These are phyloP conservation scores for Heliothis subflexa DNA, from an alignment of 1,140 invertebrate genomes.

Conservation along the genomic window DNA sequence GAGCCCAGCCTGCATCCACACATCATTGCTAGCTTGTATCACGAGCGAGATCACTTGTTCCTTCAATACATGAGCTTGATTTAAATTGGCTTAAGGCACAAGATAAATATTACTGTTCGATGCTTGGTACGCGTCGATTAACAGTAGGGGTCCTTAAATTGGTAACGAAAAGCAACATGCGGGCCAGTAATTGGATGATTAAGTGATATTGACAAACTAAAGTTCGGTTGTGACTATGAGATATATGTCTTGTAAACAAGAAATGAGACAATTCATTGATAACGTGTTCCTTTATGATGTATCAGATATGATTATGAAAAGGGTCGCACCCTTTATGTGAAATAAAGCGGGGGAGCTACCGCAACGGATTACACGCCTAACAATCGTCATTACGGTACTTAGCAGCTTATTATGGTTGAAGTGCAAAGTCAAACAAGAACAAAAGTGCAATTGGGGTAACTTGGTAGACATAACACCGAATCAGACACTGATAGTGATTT, in stretches of 20 bases:
- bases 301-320: conserved; percentile 54
- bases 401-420: conserved; percentile 69
- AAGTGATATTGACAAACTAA: conserved; percentile 67
- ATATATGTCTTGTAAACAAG: conserved; percentile 46
- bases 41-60: conserved; percentile 17
- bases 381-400: conserved; percentile 68
- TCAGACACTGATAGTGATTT: conserved; percentile 46
- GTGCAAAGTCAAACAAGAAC: conserved; percentile 67
- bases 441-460: conserved; percentile 29
- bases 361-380: conserved; percentile 72
- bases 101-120: conserved; percentile 36
- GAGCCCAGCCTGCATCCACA: conserved; percentile 31
- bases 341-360: conserved; percentile 61
- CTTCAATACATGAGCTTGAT: conserved; percentile 1
- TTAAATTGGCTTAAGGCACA: conserved; percentile 11
- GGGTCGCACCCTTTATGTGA: conserved; percentile 58
- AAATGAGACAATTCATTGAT: conserved; percentile 46
- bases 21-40: not conserved
- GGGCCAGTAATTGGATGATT: conserved; percentile 70
- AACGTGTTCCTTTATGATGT: conserved; percentile 32
- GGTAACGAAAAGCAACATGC: conserved; percentile 64
- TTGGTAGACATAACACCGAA: not conserved
- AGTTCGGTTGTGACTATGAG: conserved; percentile 45
- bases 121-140: conserved; percentile 17
- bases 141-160: conserved; percentile 63